Conservation (phyloP, 1,140 invertebrate species). For the Conus betulinus region DNA sequence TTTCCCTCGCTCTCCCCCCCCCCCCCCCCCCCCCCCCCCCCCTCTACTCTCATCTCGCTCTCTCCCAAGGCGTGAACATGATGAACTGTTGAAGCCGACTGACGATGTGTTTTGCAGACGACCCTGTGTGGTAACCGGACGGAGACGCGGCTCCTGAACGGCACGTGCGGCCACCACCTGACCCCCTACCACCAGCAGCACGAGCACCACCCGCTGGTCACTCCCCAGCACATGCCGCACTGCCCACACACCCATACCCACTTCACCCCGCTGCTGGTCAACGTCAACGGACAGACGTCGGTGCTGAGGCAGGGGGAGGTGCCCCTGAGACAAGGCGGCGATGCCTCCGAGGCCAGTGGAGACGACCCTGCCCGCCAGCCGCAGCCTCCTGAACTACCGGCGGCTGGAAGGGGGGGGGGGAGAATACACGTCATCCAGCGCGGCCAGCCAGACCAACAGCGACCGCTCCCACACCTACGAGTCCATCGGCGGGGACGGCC, state of each 20-base stretch:
- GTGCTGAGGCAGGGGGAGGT: conserved; percentile 16
- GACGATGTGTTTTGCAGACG: conserved; percentile 32
- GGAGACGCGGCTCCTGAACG: conserved; percentile 32
- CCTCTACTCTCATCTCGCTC: no score
- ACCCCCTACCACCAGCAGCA: not conserved
- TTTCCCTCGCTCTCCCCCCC: no score
- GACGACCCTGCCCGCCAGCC: not conserved
- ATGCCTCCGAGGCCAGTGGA: not conserved
- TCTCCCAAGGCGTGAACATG: no score
- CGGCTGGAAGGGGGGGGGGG: conserved; percentile 33
- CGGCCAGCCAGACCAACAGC: conserved; percentile 43
- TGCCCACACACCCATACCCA: conserved; percentile 9
- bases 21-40: no score
- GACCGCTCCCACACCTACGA: conserved; percentile 47
- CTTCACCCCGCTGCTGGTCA: conserved; percentile 10
- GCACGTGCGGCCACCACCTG: not conserved
- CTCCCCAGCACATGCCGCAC: conserved; percentile 32
- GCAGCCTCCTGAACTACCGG: conserved; percentile 27
- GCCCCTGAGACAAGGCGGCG: not conserved
- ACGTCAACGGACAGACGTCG: conserved; percentile 5
- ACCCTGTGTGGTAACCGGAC: conserved; percentile 36
- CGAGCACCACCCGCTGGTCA: conserved; percentile 24
- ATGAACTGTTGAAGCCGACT: no score
- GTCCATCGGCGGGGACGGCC: conserved; percentile 46
- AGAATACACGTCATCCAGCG: conserved; percentile 37